Base-by-base conservation (phyloP, 2,113 vertebrate species). In the Peromyscus leucopus region DNA sequence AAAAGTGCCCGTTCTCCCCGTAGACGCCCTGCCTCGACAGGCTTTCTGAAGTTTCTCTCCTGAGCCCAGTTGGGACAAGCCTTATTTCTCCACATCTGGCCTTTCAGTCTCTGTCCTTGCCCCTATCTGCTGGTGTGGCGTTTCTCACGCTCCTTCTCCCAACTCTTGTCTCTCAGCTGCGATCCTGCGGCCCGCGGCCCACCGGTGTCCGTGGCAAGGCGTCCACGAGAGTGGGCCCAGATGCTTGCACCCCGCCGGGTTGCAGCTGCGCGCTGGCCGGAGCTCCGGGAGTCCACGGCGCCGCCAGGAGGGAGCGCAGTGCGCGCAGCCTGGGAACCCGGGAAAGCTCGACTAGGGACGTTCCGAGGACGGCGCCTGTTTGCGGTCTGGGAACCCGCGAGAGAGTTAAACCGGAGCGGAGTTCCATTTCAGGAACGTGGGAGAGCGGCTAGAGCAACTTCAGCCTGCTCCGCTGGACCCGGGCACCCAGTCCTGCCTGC, bases 11-110 rank as follows among this genome's bases (percentile, higher is more conserved):
- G 0, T 10, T 24, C 39, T 59, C 74, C 74, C 1, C 26, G 17
- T 7, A 28, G 39, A 79, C 0, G 57, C 55, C 39, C 67, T 17
- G 26, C 89, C 72, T n/a, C 75, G 12, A 16, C 48, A 10, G 9
- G 91, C 74, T 82, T 59, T 75, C 57, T 3, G 26, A 93, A 94
- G 26, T 59, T 67, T 65, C 48, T 85, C 17, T 7, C 7, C 19
- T 0, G 61, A 15, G 1, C 74, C 0, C 24, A n/a, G 19, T 13
- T 22, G 0, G 11, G 4, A 21, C 22, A 3, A 4, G 3, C 42
- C 63, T 0, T 2, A 1, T 22, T 21, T 71, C 13, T 57, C 55
- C 19, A 4, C 28, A 22, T 10, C 74, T 22, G 51, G 1, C 16
- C 78, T 0, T 55, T 63, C 1, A 0, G 46, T 61, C 0, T 5